Evolutionary conservation across 53 echinoderm and acorn worm genomes (phyloP), one percentile per base, ranked within the genome.

Genomic region (Arbacia lixula): DNA sequence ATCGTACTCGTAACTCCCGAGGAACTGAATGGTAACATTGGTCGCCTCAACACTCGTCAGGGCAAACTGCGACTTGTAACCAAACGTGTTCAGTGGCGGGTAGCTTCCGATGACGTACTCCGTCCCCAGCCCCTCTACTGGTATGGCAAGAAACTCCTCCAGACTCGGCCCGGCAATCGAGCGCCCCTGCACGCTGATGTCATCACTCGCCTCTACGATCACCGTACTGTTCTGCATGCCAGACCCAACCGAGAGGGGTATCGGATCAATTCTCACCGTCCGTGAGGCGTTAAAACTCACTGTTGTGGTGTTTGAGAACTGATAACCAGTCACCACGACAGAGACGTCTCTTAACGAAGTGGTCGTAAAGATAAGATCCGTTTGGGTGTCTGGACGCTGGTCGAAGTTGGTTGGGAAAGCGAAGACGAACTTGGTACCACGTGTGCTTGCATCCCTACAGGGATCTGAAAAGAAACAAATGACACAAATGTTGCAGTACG

Each of bases 61-160:
- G 1, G 88, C 62, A 5, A 95, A 89, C 71, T 95, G 89, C 1
- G 95, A 95, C 10, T 82, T 53, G 54, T 85, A 90, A 6, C 69
- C 72, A 43, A 76, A 82, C n/a, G 84, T 66, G 1, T 84, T 88
- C 25, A 93, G 79, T 16, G 93, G 91, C 26, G 83, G 76, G 61
- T 93, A 95, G 11, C 93, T 93, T 2, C 89, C 91, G 20, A 95
- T 76, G 12, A 93, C 86, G 82, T 95, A 95, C 73, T 95, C 95
- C 3, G 28, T 68, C 11, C 95, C 95, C 0, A 95, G 58, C 16
- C 80, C 91, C 25, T 86, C 87, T 1, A 64, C 68, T 1, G 91
- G 91, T 10, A 95, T 89, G 4, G 87, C 89, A 27, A 91, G 49
- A 72, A 95, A 95, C 20, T 61, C 93, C 27, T 93, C 93, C 11